Base-by-base conservation (phyloP, 2,888 invertebrate genomes). In the Plebejus melissa region DNA sequence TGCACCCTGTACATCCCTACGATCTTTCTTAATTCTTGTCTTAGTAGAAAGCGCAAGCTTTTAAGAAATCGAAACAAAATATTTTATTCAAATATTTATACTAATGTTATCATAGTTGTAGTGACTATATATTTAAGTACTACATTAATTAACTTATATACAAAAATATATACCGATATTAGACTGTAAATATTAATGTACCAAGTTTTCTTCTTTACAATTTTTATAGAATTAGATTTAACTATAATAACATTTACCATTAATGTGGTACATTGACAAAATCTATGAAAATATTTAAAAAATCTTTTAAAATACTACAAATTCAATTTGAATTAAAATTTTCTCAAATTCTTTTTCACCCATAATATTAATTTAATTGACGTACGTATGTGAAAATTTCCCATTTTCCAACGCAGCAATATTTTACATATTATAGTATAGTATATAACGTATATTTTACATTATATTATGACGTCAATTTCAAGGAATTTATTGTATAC, bases 181-280 rank as follows among this genome's bases (percentile, higher is more conserved):
- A 86, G 85, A 85, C 83, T 92, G 90, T 92, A 91, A 89, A 90
- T 90, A 90, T 86, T 86, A 88, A 87, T 93, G 91, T 93, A 93
- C 90, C 90, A 92, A 92, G 90, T 88, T 88, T 89, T 88, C 92
- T 93, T 93, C 92, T 93, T 90, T 93, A 93, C 92, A 93, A 91
- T 88, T 90, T 90, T 90, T 86, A 90, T 92, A 92, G 75, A 54
- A 75, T 75, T 69, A 75, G 69, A 54, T 22, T n/a, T 36, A 65
- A 65, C 16, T 36, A 69, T 36, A 50, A 5, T n/a, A 46, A 36
- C 36, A 36, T 54, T 50, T 75, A 80, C 78, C 74, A 75, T 77
- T 76, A 76, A 76, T 76, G 16, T 77, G 69, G 77, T 80, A 71
- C 57, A 70, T 36, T 76, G 69, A 60, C 28, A 38, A 36, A 65